These are phyloP conservation scores for Anticlea derivata DNA, from an alignment of 2,888 invertebrate species.

Conservation along the genomic window DNA sequence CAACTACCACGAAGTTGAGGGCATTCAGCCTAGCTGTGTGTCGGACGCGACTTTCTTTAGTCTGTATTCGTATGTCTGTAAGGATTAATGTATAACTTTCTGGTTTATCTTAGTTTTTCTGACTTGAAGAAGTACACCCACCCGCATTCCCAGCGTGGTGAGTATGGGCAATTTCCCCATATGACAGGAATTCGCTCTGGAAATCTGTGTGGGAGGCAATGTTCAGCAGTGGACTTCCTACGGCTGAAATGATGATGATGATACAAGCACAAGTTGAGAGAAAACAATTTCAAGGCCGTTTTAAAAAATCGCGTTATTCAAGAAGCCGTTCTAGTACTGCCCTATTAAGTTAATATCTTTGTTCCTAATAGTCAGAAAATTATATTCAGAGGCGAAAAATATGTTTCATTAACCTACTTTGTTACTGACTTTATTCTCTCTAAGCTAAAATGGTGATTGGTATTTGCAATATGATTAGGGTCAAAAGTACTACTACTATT, in stretches of 20 bases:
- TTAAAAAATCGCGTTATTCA: neutral
- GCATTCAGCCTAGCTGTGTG: slow-evolving; percentile 1
- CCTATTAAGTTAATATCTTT: slow-evolving; percentile 27
- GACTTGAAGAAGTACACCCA: too few relatives aligned
- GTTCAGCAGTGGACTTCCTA: too few relatives aligned
- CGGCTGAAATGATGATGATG: too few relatives aligned
- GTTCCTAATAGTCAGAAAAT: slow-evolving; percentile 26
- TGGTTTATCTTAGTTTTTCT: too few relatives aligned
- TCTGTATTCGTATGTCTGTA: too few relatives aligned
- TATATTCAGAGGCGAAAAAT: slow-evolving; percentile 26
- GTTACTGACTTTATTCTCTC: slow-evolving; percentile 10
- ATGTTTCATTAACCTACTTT: slow-evolving; percentile 32
- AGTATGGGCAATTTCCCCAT: too few relatives aligned
- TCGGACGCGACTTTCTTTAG: slow-evolving; percentile 6
- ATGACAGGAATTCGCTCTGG: too few relatives aligned
- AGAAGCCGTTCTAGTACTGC: neutral
- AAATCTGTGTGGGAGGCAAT: too few relatives aligned
- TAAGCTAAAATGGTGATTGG: slow-evolving; percentile 15
- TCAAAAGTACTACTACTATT: neutral
- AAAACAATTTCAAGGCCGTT: neutral
- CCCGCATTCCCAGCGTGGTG: too few relatives aligned
- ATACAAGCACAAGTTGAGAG: too few relatives aligned
- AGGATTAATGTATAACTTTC: too few relatives aligned
- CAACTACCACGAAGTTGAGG: slow-evolving; percentile 15
- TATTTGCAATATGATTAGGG: slow-evolving; percentile 8